Percentiles rank a stretch among this genome's conserved stretches.
These are phyloP conservation scores for Andrena chrysosceles DNA, from an alignment of 2,888 invertebrate genomes.

Conservation along the genomic window DNA sequence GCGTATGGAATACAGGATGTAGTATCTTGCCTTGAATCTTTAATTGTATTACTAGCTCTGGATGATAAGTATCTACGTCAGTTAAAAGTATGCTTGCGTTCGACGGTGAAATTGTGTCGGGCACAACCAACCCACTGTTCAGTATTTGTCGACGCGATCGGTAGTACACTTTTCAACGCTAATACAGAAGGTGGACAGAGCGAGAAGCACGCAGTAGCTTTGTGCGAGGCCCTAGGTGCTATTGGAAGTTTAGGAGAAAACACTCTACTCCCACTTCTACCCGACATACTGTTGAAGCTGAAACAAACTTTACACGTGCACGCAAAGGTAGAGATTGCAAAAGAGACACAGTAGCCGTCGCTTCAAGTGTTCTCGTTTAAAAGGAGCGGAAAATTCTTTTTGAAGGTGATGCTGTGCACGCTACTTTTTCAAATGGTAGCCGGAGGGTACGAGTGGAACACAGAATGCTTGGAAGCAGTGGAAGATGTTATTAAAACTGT, in stretches of 20 bases:
- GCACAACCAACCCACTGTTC: constrained; percentile 88
- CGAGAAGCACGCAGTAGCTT: constrained; percentile 84
- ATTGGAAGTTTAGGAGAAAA: constrained; percentile 88
- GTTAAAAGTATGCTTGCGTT: constrained; percentile 89
- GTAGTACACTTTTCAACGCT: constrained; percentile 84
- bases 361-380: background rate
- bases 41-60: constrained; percentile 87
- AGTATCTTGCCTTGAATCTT: constrained; percentile 89
- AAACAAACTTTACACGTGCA: constrained; percentile 82
- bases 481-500: constrained; percentile 86
- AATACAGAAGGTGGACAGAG: constrained; percentile 75
- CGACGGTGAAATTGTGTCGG: constrained; percentile 90
- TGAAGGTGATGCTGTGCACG: constrained; percentile 91
- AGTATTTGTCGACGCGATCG: constrained; percentile 89
- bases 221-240: constrained; percentile 92
- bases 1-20: constrained; percentile 88
- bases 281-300: constrained; percentile 86
- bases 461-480: constrained; percentile 87
- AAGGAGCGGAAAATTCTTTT: constrained; percentile 31
- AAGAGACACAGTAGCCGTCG: too few species aligned
- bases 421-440: constrained; percentile 93
- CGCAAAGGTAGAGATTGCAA: constrained; percentile 78
- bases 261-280: constrained; percentile 87
- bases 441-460: constrained; percentile 89
- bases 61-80: constrained; percentile 86